Percentiles rank a stretch among this genome's conserved stretches.
Conservation (phyloP, 2,888 invertebrate species). For the Drosophila setosimentum region DNA sequence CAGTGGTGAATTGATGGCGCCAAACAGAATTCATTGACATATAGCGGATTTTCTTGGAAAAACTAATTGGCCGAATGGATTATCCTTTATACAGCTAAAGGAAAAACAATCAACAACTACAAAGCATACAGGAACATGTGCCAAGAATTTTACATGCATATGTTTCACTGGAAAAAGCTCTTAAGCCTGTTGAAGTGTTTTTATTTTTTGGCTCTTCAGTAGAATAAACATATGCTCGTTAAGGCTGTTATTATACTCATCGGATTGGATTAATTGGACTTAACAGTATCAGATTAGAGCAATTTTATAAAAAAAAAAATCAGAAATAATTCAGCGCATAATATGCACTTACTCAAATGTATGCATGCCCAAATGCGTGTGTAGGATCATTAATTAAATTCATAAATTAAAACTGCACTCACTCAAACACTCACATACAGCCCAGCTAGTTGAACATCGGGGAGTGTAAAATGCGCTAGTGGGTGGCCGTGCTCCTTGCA, state of each 20-base stretch:
- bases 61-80: constrained; percentile 13
- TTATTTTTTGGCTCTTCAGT: neutral
- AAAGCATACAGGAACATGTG: neutral
- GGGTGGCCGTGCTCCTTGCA: constrained; percentile 50
- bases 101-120: neutral
- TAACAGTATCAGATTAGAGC: neutral
- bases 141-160: neutral
- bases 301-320: neutral
- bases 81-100: constrained; percentile 16
- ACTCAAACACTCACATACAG: constrained; percentile 12
- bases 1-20: constrained; percentile 54
- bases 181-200: neutral
- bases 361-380: neutral
- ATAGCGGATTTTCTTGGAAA: constrained; percentile 29
- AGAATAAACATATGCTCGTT: neutral
- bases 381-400: constrained; percentile 37
- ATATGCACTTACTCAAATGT: neutral
- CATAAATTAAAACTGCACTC: constrained; percentile 28
- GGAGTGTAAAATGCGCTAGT: constrained; percentile 60
- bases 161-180: neutral
- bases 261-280: neutral
- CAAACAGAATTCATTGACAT: constrained; percentile 40
- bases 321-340: neutral
- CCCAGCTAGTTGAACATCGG: constrained; percentile 34
- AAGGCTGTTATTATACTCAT: neutral